phyloP scores from a whole-genome alignment of 2,888 invertebrate genomes.

The Ochropleura leucogaster region DNA sequence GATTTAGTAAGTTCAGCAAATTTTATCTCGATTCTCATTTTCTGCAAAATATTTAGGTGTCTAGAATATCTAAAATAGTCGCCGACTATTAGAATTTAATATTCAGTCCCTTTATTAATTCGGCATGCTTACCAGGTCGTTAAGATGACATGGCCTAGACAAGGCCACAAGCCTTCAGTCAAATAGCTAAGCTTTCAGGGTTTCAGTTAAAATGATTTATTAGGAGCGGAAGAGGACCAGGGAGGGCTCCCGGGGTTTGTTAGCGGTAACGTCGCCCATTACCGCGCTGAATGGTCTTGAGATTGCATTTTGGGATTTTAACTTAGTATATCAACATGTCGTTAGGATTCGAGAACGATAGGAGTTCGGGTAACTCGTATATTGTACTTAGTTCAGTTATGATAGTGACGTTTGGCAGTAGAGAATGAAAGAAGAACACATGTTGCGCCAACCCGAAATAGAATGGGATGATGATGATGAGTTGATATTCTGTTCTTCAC shows the following conservation, averaged over 20 bases:
- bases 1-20: not conserved
- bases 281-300: conserved; percentile 27
- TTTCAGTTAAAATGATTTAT: conserved; percentile 57
- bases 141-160: conserved; percentile 49
- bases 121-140: conserved; percentile 32
- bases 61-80: conserved; percentile 22
- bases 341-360: not conserved
- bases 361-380: not conserved
- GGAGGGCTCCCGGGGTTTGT: conserved; percentile 32
- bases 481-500: too few relatives aligned
- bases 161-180: conserved; percentile 48
- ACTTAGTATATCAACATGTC: conserved; percentile 3
- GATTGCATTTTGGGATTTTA: conserved; percentile 27
- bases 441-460: too few relatives aligned
- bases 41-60: not conserved
- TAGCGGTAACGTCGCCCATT: conserved; percentile 38
- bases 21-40: not conserved
- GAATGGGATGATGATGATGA: too few relatives aligned
- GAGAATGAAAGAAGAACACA: too few relatives aligned
- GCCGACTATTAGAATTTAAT: conserved; percentile 34
- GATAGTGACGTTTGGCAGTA: too few relatives aligned
- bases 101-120: conserved; percentile 45
- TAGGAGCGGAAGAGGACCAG: conserved; percentile 14
- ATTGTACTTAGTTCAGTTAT: not conserved
- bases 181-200: conserved; percentile 46